Evolutionary conservation across 2,888 invertebrate species (phyloP), one percentile per base, ranked within the genome.

Genomic region (Tridacna crocea): DNA sequence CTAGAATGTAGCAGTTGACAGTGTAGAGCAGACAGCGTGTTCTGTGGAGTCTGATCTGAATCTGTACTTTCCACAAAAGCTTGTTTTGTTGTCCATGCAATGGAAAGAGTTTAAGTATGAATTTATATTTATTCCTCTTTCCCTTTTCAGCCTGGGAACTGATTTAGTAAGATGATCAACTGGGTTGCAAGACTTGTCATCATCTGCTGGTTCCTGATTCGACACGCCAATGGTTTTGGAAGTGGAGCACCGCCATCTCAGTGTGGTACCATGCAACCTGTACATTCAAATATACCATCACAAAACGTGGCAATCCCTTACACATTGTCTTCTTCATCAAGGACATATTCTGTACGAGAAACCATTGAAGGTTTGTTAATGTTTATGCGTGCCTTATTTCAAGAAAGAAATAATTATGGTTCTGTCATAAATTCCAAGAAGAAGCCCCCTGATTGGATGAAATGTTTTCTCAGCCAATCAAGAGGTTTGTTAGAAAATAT

Each of bases 241-340:
- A 26, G 24, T 24, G 70, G 70, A 47, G 70, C 70, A 70, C 70
- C 70, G 48, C 15, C 70, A 22, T 70, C 70, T 8, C 70, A 70
- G 26, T 70, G 70, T 24, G 24, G 17, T 12, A 1, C 19, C 11
- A 70, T 70, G 70, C 11, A 8, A 0, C 70, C 70, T 0, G 0
- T 24, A 22, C 70, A 70, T 47, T 48, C 51, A 47, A 1, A 15
- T 0, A 22, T 70, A 15, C 48, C 2, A 26, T 6, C 51, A 24
- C 48, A 70, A 51, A 51, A 6, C 22, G 8, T 2, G 19, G 1
- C 24, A 22, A 70, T 70, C 48, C 70, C 70, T 22, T 70, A 15
- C 17, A 46, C 15, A 17, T 26, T 70, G 51, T 24, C 70, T 10
- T 8, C 70, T 13, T 15, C 22, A 51, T 24, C 48, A 26, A n/a